Percentiles rank a stretch among this genome's conserved stretches.
Evolutionary conservation across 2,888 invertebrate genomes (phyloP).

Genomic region (Ctena decussata): DNA sequence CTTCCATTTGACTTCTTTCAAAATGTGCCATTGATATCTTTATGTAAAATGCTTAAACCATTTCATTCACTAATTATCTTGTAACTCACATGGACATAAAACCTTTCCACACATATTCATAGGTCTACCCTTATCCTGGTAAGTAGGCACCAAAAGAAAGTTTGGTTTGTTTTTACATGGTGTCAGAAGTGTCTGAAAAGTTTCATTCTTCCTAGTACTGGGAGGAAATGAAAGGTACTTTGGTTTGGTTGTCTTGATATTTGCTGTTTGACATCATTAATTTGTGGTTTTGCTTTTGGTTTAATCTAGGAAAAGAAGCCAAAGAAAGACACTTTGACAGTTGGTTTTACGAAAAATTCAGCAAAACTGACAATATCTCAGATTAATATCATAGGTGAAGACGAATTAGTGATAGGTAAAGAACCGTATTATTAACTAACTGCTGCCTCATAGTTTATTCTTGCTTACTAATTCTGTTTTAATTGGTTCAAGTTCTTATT

Average conservation of each 20-base stretch:
- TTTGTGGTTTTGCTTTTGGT: slow-evolving; percentile 25
- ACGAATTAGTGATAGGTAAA: slow-evolving; percentile 53
- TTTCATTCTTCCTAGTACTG: too few relatives aligned
- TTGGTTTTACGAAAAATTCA: slow-evolving; percentile 77
- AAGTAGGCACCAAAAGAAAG: background rate
- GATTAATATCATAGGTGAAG: slow-evolving; percentile 58
- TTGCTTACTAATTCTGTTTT: slow-evolving; percentile 5
- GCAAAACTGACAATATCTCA: slow-evolving; percentile 79
- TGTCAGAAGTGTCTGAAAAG: too few relatives aligned
- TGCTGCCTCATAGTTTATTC: background rate
- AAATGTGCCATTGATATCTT: too few relatives aligned
- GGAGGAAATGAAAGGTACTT: too few relatives aligned
- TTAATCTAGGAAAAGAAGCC: slow-evolving; percentile 34
- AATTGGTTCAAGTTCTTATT: background rate
- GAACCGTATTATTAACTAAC: background rate
- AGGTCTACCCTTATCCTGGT: background rate
- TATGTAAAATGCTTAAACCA: too few relatives aligned
- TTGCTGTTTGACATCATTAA: too few relatives aligned
- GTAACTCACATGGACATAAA: too few relatives aligned
- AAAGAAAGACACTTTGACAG: slow-evolving; percentile 64
- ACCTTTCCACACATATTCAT: too few relatives aligned
- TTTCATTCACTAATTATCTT: too few relatives aligned
- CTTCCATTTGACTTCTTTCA: too few relatives aligned
- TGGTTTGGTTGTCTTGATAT: too few relatives aligned
- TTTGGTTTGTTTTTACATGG: too few relatives aligned